Percentiles rank a stretch among this genome's conserved stretches.
phyloP scores from a whole-genome alignment of 2,797 vertebrate genomes.

The Cottoperca gobio region DNA sequence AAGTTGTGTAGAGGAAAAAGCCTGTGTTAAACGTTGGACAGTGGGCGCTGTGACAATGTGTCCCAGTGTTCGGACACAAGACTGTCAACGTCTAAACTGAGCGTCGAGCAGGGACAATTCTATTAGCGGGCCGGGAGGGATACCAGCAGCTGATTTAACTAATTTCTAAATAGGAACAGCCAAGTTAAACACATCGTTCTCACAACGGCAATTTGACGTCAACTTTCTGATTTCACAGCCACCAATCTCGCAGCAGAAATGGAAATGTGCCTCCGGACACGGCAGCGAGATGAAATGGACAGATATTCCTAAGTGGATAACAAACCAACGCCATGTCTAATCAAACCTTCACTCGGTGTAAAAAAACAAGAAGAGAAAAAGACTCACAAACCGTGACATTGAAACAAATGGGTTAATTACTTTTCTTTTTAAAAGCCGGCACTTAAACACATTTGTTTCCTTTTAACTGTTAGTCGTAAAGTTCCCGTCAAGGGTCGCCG shows the following conservation, averaged over 20 bases:
- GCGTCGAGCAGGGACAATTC: slow-evolving; percentile 50
- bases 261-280: slow-evolving; percentile 55
- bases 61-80: neutral
- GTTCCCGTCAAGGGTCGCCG: slow-evolving; percentile 54
- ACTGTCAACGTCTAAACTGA: slow-evolving; percentile 19
- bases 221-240: slow-evolving; percentile 64
- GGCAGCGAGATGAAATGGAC: slow-evolving; percentile 61
- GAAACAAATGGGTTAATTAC: slow-evolving; percentile 79
- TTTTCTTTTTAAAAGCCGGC: slow-evolving; percentile 68
- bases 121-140: slow-evolving; percentile 48
- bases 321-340: slow-evolving; percentile 67
- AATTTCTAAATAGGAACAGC: slow-evolving; percentile 53
- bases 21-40: neutral
- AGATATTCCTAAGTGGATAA: slow-evolving; percentile 71
- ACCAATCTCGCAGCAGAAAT: slow-evolving; percentile 53
- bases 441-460: slow-evolving; percentile 76
- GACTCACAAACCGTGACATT: slow-evolving; percentile 67
- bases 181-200: slow-evolving; percentile 40
- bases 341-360: slow-evolving; percentile 67
- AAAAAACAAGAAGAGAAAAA: slow-evolving; percentile 14
- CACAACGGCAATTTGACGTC: slow-evolving; percentile 30
- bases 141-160: slow-evolving; percentile 45
- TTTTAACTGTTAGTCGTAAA: slow-evolving; percentile 63
- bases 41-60: neutral
- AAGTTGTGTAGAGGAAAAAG: neutral